Evolutionary conservation across 2,888 invertebrate genomes (phyloP).

Genomic region (Ormia ochracea): DNA sequence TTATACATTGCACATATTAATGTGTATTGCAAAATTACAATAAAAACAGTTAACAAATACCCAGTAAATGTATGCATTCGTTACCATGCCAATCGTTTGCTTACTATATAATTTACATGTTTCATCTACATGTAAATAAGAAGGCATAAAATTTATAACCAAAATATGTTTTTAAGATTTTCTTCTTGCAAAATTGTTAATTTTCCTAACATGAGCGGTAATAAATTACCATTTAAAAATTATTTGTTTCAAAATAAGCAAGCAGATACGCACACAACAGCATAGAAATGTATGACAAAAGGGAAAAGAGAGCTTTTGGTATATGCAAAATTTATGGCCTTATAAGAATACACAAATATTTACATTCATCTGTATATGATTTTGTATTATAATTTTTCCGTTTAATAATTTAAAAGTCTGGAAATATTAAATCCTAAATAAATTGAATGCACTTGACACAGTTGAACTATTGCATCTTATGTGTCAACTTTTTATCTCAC

Average conservation of each 20-base stretch:
- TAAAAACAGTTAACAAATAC: not conserved
- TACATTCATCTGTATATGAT: too few species aligned
- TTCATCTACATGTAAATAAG: conserved; percentile 3
- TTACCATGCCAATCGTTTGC: not conserved
- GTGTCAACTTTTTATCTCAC: not conserved
- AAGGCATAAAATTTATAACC: not conserved
- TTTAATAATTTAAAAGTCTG: not conserved
- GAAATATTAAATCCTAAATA: not conserved
- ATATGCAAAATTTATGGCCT: conserved; percentile 2
- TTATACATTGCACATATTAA: conserved; percentile 1
- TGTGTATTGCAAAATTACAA: not conserved
- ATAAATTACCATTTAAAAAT: conserved; percentile 35
- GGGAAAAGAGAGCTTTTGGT: not conserved
- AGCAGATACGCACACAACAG: not conserved
- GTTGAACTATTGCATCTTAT: conserved; percentile 4
- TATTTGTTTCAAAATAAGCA: not conserved
- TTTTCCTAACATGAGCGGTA: conserved; percentile 24
- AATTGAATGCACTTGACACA: not conserved
- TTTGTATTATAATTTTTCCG: not conserved
- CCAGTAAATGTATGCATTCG: not conserved
- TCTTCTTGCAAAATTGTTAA: conserved; percentile 26
- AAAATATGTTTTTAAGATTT: conserved; percentile 9
- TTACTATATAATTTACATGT: not conserved
- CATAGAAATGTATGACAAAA: not conserved
- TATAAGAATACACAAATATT: not conserved